Percentiles rank a stretch among this genome's conserved stretches.
These are phyloP conservation scores for Thamnophis elegans DNA, from an alignment of 2,797 vertebrate species.

Conservation along the genomic window DNA sequence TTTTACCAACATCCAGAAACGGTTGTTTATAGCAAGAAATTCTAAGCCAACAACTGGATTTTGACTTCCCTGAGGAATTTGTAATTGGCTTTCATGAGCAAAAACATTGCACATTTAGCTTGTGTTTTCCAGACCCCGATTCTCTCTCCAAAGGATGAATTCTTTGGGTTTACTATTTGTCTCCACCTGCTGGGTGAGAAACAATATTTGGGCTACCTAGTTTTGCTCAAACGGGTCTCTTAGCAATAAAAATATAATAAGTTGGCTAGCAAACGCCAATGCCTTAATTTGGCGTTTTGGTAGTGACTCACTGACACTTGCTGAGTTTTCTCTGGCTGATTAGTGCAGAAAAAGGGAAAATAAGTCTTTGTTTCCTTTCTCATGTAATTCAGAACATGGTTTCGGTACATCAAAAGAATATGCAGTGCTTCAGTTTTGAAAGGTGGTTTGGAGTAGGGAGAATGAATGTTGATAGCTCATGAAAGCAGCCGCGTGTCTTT, in stretches of 20 bases:
- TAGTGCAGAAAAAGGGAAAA: neutral
- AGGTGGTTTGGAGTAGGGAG: neutral
- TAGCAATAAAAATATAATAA: neutral
- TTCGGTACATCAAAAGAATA: neutral
- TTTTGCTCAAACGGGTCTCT: neutral
- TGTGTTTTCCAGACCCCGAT: too few relatives aligned
- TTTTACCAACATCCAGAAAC: neutral
- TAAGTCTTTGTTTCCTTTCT: neutral
- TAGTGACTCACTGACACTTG: neutral
- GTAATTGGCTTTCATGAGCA: neutral
- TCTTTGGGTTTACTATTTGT: neutral
- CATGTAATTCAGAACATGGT: neutral
- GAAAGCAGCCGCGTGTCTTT: neutral
- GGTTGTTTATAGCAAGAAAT: too few relatives aligned
- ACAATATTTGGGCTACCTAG: neutral
- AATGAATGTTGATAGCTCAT: neutral
- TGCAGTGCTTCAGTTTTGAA: neutral
- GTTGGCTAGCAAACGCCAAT: neutral
- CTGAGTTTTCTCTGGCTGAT: neutral
- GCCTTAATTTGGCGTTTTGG: constrained; percentile 16
- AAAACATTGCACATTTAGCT: neutral
- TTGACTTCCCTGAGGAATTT: neutral
- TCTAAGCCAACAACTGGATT: neutral
- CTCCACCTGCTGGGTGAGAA: constrained; percentile 10
- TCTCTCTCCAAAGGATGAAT: neutral